Evolutionary conservation across 2,797 vertebrate genomes (phyloP).

Genomic region (Lepilemur ruficaudatus): DNA sequence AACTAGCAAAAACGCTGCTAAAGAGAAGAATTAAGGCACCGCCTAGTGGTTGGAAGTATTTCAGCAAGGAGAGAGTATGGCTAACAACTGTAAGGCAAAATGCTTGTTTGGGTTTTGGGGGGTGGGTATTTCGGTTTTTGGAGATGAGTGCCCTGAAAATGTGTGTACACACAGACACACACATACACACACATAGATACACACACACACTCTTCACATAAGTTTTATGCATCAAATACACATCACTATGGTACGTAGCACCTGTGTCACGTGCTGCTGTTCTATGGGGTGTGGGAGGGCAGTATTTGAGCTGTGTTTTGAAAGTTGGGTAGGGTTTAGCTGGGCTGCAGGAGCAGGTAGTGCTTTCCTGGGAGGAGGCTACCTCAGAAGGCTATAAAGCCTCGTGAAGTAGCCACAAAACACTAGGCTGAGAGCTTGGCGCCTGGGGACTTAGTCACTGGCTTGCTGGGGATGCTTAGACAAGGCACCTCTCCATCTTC

Average conservation of each 20-base stretch:
- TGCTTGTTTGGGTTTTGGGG: not conserved
- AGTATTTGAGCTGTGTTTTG: not conserved
- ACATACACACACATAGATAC: not conserved
- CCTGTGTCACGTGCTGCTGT: not conserved
- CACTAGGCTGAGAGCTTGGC: not conserved
- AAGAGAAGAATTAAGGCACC: constrained; percentile 66
- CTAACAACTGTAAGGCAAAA: too few relatives aligned
- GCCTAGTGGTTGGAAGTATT: constrained; percentile 71
- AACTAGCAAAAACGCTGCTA: not conserved
- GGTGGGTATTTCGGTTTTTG: not conserved
- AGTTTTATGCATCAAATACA: not conserved
- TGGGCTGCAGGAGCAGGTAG: not conserved
- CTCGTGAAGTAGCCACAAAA: not conserved
- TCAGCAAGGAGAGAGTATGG: not conserved
- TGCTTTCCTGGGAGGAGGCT: not conserved
- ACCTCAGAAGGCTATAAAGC: not conserved
- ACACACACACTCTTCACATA: not conserved
- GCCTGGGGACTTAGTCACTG: not conserved
- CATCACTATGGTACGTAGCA: not conserved
- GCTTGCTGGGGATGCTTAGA: not conserved
- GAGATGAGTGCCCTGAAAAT: not conserved
- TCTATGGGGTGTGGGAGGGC: not conserved
- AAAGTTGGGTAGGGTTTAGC: not conserved
- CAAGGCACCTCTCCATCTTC: not conserved
- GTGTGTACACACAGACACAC: not conserved